Conservation (phyloP, 2,113 vertebrate genomes). For the Melanerpes formicivorus region DNA sequence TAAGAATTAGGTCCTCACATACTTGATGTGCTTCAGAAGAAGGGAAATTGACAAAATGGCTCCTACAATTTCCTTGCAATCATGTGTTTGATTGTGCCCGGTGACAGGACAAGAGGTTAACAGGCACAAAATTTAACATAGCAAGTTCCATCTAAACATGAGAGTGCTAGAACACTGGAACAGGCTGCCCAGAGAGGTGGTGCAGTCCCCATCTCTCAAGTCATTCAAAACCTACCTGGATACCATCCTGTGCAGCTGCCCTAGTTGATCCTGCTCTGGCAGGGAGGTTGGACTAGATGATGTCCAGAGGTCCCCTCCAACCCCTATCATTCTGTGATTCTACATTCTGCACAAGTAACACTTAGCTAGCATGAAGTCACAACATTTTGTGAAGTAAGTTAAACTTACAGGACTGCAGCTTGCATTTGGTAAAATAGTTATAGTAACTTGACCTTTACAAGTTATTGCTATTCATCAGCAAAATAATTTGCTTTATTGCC, state of each 20-base stretch:
- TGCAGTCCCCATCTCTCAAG: too few relatives aligned
- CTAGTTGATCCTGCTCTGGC: too few relatives aligned
- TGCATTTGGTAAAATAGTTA: background rate
- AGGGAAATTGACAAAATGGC: background rate
- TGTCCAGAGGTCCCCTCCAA: too few relatives aligned
- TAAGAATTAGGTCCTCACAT: background rate
- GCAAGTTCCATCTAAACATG: too few relatives aligned
- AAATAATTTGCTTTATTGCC: background rate
- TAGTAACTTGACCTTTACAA: background rate
- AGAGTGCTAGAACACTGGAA: too few relatives aligned
- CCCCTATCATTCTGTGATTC: background rate
- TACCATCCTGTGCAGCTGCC: too few relatives aligned
- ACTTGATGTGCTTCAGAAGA: background rate
- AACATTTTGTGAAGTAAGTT: background rate
- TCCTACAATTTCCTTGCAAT: background rate
- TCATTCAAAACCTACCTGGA: too few relatives aligned
- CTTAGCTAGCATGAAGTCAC: background rate
- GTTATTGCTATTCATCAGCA: background rate
- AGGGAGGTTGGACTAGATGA: too few relatives aligned
- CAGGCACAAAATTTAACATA: too few relatives aligned
- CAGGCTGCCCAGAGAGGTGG: too few relatives aligned
- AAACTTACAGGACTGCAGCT: background rate
- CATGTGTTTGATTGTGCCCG: background rate
- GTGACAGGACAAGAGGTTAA: too few relatives aligned
- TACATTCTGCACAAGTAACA: background rate